Evolutionary conservation across 2,113 vertebrate species (phyloP).

Genomic region (Fregata magnificens): DNA sequence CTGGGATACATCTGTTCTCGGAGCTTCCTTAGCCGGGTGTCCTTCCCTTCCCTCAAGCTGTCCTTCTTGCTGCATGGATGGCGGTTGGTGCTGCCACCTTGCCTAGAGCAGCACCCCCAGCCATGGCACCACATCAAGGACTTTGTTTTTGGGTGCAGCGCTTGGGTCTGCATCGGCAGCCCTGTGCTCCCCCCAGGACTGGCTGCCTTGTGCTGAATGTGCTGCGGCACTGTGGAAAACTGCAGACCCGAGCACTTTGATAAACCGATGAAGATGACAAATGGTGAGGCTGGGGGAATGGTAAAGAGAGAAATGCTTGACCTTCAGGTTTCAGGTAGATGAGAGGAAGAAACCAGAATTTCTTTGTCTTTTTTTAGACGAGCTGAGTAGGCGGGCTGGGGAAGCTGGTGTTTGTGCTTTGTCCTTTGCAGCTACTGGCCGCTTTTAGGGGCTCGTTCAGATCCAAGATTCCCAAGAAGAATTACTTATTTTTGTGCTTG

Average conservation of each 20-base stretch:
- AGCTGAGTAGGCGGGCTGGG: not conserved
- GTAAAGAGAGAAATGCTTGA: not conserved
- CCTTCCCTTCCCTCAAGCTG: not conserved
- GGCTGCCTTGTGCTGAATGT: not conserved
- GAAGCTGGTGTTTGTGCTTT: not conserved
- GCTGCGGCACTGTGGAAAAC: not conserved
- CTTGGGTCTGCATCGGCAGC: not conserved
- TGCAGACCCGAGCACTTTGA: not conserved
- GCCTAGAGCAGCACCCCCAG: not conserved
- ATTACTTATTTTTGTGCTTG: not conserved
- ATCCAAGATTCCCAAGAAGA: not conserved
- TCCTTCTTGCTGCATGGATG: not conserved
- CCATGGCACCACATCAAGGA: fast-evolving
- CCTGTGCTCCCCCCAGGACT: not conserved
- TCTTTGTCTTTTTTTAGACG: not conserved
- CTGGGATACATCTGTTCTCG: fast-evolving
- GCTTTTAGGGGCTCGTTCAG: not conserved
- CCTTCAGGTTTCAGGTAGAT: not conserved
- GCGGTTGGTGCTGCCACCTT: not conserved
- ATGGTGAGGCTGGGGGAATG: not conserved
- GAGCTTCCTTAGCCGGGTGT: not conserved
- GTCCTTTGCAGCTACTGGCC: not conserved
- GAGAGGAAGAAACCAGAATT: not conserved
- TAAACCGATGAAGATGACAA: not conserved
- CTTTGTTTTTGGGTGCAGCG: not conserved